Percentiles rank a stretch among this genome's conserved stretches.
These are phyloP conservation scores for Stercorarius parasiticus DNA, from an alignment of 2,113 vertebrate genomes.

Conservation along the genomic window DNA sequence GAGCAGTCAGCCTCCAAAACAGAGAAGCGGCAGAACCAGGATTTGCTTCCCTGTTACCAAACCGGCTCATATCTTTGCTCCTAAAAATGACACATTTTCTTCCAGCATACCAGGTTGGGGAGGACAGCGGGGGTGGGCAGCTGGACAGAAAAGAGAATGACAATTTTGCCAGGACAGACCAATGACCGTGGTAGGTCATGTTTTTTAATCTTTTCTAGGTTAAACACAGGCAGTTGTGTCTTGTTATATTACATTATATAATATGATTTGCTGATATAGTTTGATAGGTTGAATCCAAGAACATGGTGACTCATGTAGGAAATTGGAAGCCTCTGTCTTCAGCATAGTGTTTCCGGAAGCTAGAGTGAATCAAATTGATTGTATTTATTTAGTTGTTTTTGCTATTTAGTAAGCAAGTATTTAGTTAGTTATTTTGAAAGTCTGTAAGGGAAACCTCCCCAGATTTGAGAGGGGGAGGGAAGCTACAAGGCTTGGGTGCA, in stretches of 20 bases:
- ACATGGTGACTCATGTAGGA: conserved; percentile 63
- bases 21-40: not conserved
- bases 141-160: not conserved
- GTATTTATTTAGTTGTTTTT: conserved; percentile 3
- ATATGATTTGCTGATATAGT: conserved; percentile 56
- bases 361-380: conserved; percentile 47
- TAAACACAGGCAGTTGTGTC: conserved; percentile 60
- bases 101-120: not conserved
- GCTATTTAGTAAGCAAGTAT: conserved; percentile 12
- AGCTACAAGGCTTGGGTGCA: not conserved
- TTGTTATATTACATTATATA: conserved; percentile 58
- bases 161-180: conserved; percentile 31
- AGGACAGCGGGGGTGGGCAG: not conserved
- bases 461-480: not conserved
- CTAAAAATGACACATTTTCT: not conserved
- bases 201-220: conserved; percentile 61
- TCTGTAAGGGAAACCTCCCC: not conserved
- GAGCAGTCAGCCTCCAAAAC: not conserved
- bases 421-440: not conserved
- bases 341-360: conserved; percentile 6
- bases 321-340: conserved; percentile 41
- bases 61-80: not conserved
- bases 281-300: conserved; percentile 62
- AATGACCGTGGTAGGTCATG: not conserved
- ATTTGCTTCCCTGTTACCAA: not conserved